These are phyloP conservation scores for Sinocyclocheilus maitianheensis DNA, from an alignment of 2,113 vertebrate genomes.

Conservation along the genomic window DNA sequence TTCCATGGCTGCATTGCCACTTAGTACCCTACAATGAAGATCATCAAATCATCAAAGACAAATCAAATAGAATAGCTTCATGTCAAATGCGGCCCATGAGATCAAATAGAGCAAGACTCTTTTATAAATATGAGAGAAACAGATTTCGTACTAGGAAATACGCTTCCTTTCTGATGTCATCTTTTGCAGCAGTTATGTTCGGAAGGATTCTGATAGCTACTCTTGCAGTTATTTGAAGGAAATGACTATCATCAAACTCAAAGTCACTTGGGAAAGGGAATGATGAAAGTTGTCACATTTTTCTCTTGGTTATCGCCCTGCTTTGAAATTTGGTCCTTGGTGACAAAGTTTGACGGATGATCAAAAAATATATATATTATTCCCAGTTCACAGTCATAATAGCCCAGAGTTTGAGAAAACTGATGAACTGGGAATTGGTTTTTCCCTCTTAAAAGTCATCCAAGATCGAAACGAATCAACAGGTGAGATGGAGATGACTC, in stretches of 20 bases:
- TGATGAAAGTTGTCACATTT: background rate
- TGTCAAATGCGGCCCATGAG: background rate
- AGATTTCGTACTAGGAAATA: background rate
- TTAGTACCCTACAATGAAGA: background rate
- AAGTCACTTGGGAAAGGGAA: conserved; percentile 2
- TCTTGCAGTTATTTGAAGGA: conserved; percentile 27
- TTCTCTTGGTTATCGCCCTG: background rate
- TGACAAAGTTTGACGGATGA: background rate
- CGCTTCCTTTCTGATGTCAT: background rate
- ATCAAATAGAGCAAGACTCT: conserved; percentile 4
- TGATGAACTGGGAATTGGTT: background rate
- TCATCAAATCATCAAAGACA: background rate
- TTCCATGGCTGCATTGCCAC: background rate
- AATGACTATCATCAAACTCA: background rate
- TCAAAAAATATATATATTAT: background rate
- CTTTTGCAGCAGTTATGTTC: background rate
- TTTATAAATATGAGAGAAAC: conserved; percentile 19
- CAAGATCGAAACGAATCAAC: background rate
- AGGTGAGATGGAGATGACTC: background rate
- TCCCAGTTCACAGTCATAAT: background rate
- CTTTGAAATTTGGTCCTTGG: background rate
- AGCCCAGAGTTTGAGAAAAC: background rate
- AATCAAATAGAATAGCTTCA: background rate
- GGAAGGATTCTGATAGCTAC: background rate
- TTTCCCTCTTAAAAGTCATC: conserved; percentile 9